These are phyloP conservation scores for Poeciliopsis gracilis DNA, from an alignment of 2,797 vertebrate species.

Conservation along the genomic window DNA sequence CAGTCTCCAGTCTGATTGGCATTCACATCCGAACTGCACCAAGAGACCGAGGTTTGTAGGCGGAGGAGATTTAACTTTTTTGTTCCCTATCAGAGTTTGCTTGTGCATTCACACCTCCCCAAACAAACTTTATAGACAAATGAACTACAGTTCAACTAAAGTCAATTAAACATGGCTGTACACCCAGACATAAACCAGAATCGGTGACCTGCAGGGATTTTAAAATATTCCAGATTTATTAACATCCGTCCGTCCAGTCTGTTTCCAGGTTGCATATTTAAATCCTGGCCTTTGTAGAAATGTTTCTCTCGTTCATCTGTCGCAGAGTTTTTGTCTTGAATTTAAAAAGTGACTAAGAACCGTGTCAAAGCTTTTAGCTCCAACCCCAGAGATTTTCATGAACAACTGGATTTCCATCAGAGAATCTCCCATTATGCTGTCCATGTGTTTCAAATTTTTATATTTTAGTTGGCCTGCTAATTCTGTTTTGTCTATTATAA, in stretches of 20 bases:
- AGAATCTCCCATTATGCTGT: neutral
- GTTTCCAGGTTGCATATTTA: neutral
- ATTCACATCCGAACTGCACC: too few relatives aligned
- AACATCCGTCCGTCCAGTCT: neutral
- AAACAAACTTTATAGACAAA: too few relatives aligned
- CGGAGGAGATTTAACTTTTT: too few relatives aligned
- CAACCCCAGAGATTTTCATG: neutral
- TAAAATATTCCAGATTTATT: constrained; percentile 5
- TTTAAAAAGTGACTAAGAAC: neutral
- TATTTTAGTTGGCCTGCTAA: neutral
- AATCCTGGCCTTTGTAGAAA: neutral
- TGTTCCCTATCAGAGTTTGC: too few relatives aligned
- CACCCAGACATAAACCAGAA: neutral
- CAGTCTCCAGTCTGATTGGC: too few relatives aligned
- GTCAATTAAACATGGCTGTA: too few relatives aligned
- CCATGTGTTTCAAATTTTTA: neutral
- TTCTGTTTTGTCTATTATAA: neutral
- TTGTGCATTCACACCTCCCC: too few relatives aligned
- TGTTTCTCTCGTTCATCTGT: neutral
- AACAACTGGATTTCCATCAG: neutral
- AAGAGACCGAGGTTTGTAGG: too few relatives aligned
- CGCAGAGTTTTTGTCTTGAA: neutral
- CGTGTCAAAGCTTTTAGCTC: neutral
- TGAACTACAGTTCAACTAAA: too few relatives aligned
- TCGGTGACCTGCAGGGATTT: neutral